Evolutionary conservation across 2,113 vertebrate species (phyloP), one percentile per base, ranked within the genome.

Genomic region (Coryphaenoides rupestris): DNA sequence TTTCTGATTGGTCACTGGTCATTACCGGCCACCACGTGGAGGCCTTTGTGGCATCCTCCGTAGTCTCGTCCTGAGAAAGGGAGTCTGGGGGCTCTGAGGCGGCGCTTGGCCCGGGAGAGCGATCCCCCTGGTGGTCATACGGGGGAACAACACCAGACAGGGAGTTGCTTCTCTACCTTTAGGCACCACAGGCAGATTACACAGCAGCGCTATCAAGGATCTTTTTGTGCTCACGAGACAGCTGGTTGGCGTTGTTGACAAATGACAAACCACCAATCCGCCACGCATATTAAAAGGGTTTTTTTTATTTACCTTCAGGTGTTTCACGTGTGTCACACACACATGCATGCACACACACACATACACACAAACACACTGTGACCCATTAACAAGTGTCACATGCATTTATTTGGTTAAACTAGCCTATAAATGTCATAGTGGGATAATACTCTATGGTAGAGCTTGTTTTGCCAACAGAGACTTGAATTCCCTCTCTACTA

Each of bases 1-100:
- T 40, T 40, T 40, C 33, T 40, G 33, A 40, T 40, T 40, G 33
- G 33, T 62, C 7, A 40, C 13, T 40, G 33, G 33, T 62, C 7
- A 65, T 92, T 95, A 96, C 93, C 94, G 94, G 93, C 91, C 91
- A 95, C 95, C 95, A 96, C 75, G 89, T 87, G 6, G 88, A 87
- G 5, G 67, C 59, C 47, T 16, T 50, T 2, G 47, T 13, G 5
- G 47, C 47, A 4, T 16, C 47, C 47, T 17, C 47, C n/a, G 13
- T 16, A 3, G 47, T 13, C 33, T 40, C 33, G 9, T 40, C 33
- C 33, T 10, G 33, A 40, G 33, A 40, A 15, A 19, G 84, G 82
- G 83, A 81, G 67, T 88, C 84, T 76, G 83, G 65, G 5, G 80
- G 69, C 17, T 79, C 86, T 24, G 14, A 2, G 73, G 26, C 23